Percentiles rank a stretch among this genome's conserved stretches.
Evolutionary conservation across 2,113 vertebrate species (phyloP).

Genomic region (Orycteropus afer): DNA sequence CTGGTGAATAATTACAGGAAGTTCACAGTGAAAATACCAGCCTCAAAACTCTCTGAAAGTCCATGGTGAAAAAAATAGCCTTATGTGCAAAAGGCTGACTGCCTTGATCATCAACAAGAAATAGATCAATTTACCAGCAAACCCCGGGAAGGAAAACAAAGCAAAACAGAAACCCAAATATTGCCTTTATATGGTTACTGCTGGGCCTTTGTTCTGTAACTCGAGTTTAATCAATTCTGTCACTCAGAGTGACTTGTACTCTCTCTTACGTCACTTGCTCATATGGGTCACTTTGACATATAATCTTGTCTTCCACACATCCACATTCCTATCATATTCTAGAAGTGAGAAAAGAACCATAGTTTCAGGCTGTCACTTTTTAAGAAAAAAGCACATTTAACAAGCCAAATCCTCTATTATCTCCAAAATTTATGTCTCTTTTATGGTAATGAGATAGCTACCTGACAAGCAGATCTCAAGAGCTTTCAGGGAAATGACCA

Average conservation of each 20-base stretch:
- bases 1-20: conserved; percentile 82
- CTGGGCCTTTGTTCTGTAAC: background rate
- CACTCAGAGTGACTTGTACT: background rate
- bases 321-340: background rate
- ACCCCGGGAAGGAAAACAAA: background rate
- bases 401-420: background rate
- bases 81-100: background rate
- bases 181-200: background rate
- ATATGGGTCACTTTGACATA: background rate
- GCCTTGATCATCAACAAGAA: background rate
- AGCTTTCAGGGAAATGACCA: background rate
- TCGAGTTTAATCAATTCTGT: conserved; percentile 38
- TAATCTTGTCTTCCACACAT: background rate
- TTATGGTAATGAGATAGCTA: background rate
- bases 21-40: background rate
- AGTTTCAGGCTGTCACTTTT: background rate
- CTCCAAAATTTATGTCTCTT: background rate
- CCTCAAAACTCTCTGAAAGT: conserved; percentile 37
- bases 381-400: background rate
- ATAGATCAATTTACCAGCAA: background rate
- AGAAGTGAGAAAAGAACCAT: background rate
- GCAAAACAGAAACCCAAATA: conserved; percentile 16
- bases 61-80: conserved; percentile 32
- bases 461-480: background rate
- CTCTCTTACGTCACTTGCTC: background rate